Evolutionary conservation across 2,113 vertebrate species (phyloP).

Genomic region (Etia nguti): DNA sequence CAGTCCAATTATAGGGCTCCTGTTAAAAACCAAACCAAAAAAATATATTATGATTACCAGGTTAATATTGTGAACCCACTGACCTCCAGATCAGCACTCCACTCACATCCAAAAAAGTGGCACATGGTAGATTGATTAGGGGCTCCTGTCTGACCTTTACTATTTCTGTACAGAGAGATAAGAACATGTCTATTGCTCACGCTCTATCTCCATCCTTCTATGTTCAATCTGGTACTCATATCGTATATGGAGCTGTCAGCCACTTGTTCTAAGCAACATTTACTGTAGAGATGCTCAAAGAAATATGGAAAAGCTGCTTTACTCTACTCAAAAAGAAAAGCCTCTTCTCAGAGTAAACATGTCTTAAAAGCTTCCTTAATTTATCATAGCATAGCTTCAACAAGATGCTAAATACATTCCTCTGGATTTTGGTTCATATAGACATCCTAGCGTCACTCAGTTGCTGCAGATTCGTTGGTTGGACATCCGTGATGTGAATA

Average conservation of each 20-base stretch:
- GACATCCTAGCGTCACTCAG: not conserved
- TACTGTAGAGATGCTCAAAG: not conserved
- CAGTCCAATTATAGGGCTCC: too few species aligned
- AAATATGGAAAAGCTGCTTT: not conserved
- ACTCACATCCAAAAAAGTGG: slow-evolving; percentile 14
- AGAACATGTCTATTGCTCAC: not conserved
- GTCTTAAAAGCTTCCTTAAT: not conserved
- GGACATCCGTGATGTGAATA: not conserved
- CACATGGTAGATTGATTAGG: slow-evolving; percentile 27
- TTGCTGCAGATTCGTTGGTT: not conserved
- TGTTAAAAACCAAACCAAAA: not conserved
- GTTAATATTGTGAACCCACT: not conserved
- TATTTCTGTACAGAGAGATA: slow-evolving; percentile 29
- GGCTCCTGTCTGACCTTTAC: slow-evolving; percentile 54
- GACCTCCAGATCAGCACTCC: slow-evolving; percentile 8
- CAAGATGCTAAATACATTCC: not conserved
- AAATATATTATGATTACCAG: not conserved
- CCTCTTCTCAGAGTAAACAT: not conserved
- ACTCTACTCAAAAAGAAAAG: not conserved
- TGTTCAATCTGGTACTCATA: not conserved
- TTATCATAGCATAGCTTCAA: not conserved
- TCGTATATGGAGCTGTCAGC: slow-evolving; percentile 7
- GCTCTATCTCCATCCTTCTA: not conserved
- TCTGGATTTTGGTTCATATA: not conserved
- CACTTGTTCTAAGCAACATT: slow-evolving; percentile 56